These are phyloP conservation scores for Parus major DNA, from an alignment of 2,113 vertebrate species.

Conservation along the genomic window DNA sequence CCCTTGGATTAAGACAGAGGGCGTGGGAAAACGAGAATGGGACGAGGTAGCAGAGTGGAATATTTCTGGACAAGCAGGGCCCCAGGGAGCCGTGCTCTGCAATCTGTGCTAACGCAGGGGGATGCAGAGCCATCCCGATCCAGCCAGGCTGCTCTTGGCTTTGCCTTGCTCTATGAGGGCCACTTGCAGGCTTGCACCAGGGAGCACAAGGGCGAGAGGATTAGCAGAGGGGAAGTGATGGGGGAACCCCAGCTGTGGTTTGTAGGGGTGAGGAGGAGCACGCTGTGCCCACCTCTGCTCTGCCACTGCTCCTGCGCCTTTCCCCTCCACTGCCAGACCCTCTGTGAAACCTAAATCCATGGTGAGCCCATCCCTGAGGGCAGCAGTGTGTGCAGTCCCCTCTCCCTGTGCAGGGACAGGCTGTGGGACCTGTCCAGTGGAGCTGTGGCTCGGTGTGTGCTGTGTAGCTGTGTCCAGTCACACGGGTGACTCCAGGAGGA, in stretches of 20 bases:
- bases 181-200: background rate
- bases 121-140: rapidly evolving
- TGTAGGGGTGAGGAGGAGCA: background rate
- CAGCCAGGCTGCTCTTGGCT: background rate
- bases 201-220: background rate
- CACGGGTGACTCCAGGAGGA: background rate
- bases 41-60: background rate
- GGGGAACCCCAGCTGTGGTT: background rate
- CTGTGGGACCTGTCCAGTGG: background rate
- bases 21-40: background rate
- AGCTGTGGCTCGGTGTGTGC: rapidly evolving
- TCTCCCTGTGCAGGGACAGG: background rate
- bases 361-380: background rate
- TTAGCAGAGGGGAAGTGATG: background rate
- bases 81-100: background rate
- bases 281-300: background rate
- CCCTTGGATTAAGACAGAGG: background rate
- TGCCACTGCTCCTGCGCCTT: background rate
- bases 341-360: rapidly evolving
- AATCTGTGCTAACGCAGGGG: background rate
- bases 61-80: background rate
- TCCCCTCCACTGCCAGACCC: background rate
- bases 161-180: background rate
- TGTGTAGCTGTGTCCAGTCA: background rate
- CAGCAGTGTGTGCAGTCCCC: background rate